Evolutionary conservation across 1,140 invertebrate genomes (phyloP).

Genomic region (silkworm (Bombyx mori)): DNA sequence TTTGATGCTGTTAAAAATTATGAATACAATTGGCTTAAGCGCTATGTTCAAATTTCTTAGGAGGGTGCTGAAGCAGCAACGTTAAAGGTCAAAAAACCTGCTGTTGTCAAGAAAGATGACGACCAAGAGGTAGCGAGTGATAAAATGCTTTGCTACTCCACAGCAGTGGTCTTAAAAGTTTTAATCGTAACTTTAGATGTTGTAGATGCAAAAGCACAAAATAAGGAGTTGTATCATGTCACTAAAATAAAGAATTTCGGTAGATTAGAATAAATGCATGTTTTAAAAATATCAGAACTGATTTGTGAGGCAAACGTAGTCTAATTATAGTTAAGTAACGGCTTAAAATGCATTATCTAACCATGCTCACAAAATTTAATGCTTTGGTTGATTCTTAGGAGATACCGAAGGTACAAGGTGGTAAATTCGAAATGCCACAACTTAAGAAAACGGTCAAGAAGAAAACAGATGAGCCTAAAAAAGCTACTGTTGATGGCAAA

Average conservation of each 20-base stretch:
- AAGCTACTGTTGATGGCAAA: slow-evolving; percentile 46
- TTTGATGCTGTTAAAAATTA: no score
- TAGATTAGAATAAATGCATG: slow-evolving; percentile 17
- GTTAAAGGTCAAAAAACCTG: slow-evolving; percentile 64
- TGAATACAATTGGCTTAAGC: no score
- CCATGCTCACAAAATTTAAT: slow-evolving; percentile 36
- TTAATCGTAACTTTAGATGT: slow-evolving; percentile 3
- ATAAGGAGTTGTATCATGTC: slow-evolving; percentile 12
- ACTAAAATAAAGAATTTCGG: slow-evolving; percentile 8
- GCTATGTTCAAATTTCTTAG: slow-evolving; percentile 24
- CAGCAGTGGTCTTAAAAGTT: no score
- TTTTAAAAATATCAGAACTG: slow-evolving; percentile 24
- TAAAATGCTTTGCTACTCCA: slow-evolving; percentile 8
- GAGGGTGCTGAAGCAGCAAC: slow-evolving; percentile 55
- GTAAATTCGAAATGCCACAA: slow-evolving; percentile 63
- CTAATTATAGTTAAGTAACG: slow-evolving; percentile 32
- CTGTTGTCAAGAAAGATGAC: slow-evolving; percentile 52
- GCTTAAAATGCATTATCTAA: slow-evolving; percentile 29
- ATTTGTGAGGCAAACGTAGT: slow-evolving; percentile 29
- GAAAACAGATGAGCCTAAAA: slow-evolving; percentile 50
- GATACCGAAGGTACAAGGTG: slow-evolving; percentile 52
- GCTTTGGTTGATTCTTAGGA: slow-evolving; percentile 55
- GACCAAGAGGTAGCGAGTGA: slow-evolving; percentile 33
- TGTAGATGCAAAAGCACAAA: slow-evolving; percentile 15
- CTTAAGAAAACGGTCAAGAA: slow-evolving; percentile 64